Evolutionary conservation across 2,888 invertebrate species (phyloP), one percentile per base, ranked within the genome.

Genomic region (Sisyra nigra): DNA sequence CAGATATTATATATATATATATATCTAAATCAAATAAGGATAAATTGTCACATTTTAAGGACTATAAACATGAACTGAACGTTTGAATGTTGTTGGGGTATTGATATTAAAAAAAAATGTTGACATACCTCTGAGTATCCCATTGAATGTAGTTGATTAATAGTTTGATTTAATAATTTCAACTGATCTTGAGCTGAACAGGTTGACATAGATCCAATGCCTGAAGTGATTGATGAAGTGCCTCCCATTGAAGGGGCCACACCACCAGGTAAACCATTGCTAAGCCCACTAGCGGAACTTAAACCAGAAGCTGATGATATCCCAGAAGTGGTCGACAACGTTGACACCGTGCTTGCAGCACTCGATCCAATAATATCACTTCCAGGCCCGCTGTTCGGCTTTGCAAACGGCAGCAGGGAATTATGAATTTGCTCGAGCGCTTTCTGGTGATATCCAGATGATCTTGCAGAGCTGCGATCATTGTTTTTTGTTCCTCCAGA

Each of bases 381-480:
- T 48, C 55, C 56, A 45, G 36, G 65, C 49, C 57, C 67, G 45
- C 67, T 66, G 52, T 67, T 75, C 65, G 29, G 37, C 57, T 83
- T 82, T 43, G 83, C 84, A 61, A 84, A 86, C 42, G 85, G 86
- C 54, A 80, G 69, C 54, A 86, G 64, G 47, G 85, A 84, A 62
- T 84, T 84, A 53, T 86, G 74, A 57, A 86, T 87, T 66, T 85
- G 81, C 65, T 82, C 84, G 64, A 87, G 74, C 59, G 86, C 86
- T 68, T 85, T 84, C 65, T 84, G 82, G 66, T 81, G 81, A 66
- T 86, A 86, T 67, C 81, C 81, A 68, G 80, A 74, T 61, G 72
- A 72, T 67, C 77, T 76, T 68, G 74, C 73, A 67, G 75, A 42
- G 24, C 17, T 42, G 17, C 42, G 42, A 35, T 42, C 43, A 30